Evolutionary conservation across 2,113 vertebrate species (phyloP).

Genomic region (Daboia siamensis): DNA sequence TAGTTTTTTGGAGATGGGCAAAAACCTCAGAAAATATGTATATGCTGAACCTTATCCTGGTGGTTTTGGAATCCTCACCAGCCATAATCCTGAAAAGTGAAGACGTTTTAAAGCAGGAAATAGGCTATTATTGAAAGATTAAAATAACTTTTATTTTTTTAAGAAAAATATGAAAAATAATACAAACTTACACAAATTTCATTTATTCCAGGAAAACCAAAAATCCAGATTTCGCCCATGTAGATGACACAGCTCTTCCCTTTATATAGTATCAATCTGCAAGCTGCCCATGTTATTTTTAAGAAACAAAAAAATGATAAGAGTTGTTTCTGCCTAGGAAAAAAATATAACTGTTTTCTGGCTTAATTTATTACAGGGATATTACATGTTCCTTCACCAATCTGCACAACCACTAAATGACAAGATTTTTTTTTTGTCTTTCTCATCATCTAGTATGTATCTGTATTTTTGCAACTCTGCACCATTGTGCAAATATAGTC

Average conservation of each 20-base stretch:
- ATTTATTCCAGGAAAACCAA: background rate
- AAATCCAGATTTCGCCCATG: background rate
- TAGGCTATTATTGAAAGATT: background rate
- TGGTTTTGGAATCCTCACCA: background rate
- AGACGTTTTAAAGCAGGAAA: background rate
- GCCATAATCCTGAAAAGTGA: background rate
- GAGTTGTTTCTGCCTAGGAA: background rate
- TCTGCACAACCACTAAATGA: background rate
- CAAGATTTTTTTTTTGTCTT: background rate
- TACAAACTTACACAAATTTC: background rate
- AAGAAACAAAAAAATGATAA: background rate
- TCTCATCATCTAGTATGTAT: background rate
- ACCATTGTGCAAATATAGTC: background rate
- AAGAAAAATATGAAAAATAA: background rate
- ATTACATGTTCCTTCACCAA: background rate
- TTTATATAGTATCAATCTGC: background rate
- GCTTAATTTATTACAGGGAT: background rate
- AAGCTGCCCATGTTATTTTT: background rate
- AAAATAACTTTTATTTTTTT: background rate
- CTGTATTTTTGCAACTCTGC: background rate
- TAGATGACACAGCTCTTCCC: background rate
- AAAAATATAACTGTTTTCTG: background rate
- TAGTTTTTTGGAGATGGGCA: background rate
- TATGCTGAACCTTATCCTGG: background rate
- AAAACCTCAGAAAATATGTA: background rate